phyloP scores from a whole-genome alignment of 2,797 vertebrate genomes.

The Myotis pilosus region DNA sequence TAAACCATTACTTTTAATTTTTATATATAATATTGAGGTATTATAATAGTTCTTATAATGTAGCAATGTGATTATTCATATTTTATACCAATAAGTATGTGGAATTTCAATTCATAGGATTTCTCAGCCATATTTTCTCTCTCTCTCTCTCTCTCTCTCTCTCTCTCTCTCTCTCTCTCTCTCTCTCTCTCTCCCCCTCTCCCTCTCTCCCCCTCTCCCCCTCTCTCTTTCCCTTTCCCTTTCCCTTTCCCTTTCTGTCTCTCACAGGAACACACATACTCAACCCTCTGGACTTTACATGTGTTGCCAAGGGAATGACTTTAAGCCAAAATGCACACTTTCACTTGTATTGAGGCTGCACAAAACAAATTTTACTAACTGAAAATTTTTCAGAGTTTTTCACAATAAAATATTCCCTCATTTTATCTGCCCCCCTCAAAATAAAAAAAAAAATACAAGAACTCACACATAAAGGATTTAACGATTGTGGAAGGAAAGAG shows the following conservation, averaged over 20 bases:
- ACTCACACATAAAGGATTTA: background rate
- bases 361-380: background rate
- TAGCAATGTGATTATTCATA: background rate
- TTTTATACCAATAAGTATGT: background rate
- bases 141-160: background rate
- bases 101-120: background rate
- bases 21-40: background rate
- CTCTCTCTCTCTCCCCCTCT: background rate
- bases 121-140: background rate
- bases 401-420: background rate
- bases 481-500: background rate
- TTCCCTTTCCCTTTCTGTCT: too few relatives aligned
- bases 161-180: background rate
- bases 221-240: background rate
- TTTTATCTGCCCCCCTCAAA: fast-evolving
- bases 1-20: background rate
- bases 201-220: background rate
- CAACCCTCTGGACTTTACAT: background rate
- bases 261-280: background rate
- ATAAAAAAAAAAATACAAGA: background rate
- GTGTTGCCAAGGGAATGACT: background rate
- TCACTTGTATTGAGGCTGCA: background rate
- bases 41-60: background rate
- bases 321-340: background rate
- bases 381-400: background rate